Evolutionary conservation across 2,888 invertebrate species (phyloP), one percentile per base, ranked within the genome.

Genomic region (Heliothis peltigera): DNA sequence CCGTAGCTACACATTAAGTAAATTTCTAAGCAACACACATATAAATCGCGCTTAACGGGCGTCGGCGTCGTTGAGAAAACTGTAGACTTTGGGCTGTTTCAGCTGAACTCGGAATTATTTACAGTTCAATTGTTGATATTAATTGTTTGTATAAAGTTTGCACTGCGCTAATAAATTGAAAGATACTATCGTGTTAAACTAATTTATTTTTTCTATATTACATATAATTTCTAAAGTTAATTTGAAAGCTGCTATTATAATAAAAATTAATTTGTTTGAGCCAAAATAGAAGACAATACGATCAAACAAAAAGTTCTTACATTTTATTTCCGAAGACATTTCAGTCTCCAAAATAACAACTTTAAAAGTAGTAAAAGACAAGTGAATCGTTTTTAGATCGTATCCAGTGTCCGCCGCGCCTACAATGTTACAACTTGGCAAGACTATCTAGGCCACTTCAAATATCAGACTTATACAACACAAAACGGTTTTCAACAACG

Each of bases 41-140:
- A 92, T 91, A 92, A 91, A 92, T 92, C 87, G 89, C 87, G 84
- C 87, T 86, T 90, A 92, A 93, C 90, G 91, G 90, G 84, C 86
- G 84, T 82, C 80, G 79, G 84, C 86, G 84, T 83, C 80, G 79
- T 75, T 80, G 69, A 76, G 72, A 77, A 75, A 78, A 77, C 78
- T 80, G 78, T 83, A 77, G 61, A 80, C 66, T 80, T 77, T 61
- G 7, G 25, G 44, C 55, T 46, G 64, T 61, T 74, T 58, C 75
- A 64, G 64, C 64, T 64, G 55, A 49, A 46, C 61, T 64, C 54
- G 65, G 60, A 63, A 64, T 73, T 64, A 64, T 63, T 57, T 68
- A 56, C 62, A 57, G 58, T 72, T 67, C 67, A 67, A 72, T 67
- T 72, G 66, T 72, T 71, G 19, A 51, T 66, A 66, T 71, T 72